Evolutionary conservation across 2,797 vertebrate species (phyloP).

Genomic region (Periophthalmus magnuspinnatus): DNA sequence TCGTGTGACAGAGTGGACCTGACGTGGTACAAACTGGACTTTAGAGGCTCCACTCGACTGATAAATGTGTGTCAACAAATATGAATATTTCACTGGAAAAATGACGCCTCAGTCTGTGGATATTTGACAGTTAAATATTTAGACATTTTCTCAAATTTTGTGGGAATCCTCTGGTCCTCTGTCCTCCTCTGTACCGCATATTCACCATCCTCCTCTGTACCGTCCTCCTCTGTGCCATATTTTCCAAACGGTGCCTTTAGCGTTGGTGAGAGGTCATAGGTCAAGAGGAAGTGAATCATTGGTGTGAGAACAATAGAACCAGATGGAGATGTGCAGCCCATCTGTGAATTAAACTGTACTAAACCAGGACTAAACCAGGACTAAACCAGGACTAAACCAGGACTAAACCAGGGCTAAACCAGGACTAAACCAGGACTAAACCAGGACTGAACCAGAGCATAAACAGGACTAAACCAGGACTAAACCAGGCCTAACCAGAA

Average conservation of each 20-base stretch:
- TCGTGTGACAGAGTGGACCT: neutral
- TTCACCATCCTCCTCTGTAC: no score
- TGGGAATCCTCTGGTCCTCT: no score
- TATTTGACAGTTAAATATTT: no score
- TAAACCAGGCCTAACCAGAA: no score
- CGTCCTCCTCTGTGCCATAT: neutral
- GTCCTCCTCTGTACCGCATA: neutral
- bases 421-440: neutral
- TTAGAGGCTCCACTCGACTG: neutral
- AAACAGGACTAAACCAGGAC: neutral
- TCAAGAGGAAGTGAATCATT: constrained; percentile 1
- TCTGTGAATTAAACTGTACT: neutral
- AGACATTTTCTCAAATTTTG: no score
- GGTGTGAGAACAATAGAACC: neutral
- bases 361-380: neutral
- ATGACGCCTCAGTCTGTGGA: no score
- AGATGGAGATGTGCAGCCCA: neutral
- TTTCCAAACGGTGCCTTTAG: neutral
- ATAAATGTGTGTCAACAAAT: neutral
- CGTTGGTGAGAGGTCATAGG: neutral
- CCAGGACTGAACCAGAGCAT: no score
- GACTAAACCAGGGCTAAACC: neutral
- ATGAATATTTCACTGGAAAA: no score
- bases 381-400: neutral
- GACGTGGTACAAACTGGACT: neutral